phyloP scores from a whole-genome alignment of 2,888 invertebrate genomes.

The Cephalotes varians region DNA sequence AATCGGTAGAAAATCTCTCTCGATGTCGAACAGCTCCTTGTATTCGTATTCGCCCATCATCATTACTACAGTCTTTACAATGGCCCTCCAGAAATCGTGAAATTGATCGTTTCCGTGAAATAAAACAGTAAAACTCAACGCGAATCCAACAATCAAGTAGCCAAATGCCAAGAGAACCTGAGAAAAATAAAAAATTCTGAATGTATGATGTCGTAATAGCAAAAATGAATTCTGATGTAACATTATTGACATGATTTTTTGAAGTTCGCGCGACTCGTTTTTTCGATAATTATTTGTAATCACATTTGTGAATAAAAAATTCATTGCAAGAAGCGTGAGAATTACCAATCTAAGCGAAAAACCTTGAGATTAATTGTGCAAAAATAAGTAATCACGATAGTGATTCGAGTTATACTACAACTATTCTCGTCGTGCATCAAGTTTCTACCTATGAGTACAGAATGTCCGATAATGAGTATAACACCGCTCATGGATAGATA shows the following conservation, averaged over 20 bases:
- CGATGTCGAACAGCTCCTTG: conserved; percentile 83
- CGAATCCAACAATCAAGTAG: conserved; percentile 87
- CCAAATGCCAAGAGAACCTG: conserved; percentile 87
- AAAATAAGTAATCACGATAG: background rate
- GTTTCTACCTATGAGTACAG: background rate
- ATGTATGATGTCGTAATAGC: conserved; percentile 75
- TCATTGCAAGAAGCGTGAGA: background rate
- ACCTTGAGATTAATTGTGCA: background rate
- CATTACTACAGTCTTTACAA: conserved; percentile 87
- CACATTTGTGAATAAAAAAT: conserved; percentile 24
- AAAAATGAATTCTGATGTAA: conserved; percentile 38
- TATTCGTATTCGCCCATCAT: conserved; percentile 88
- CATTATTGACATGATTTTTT: background rate
- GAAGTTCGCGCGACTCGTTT: background rate
- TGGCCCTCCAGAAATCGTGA: conserved; percentile 72
- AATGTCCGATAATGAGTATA: too few species aligned
- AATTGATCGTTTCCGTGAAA: conserved; percentile 86
- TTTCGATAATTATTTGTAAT: conserved; percentile 2
- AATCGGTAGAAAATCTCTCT: conserved; percentile 70
- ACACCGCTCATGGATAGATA: too few species aligned
- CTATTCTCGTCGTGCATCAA: background rate
- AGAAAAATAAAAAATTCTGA: conserved; percentile 76
- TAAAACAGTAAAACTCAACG: conserved; percentile 87
- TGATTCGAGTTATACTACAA: background rate
- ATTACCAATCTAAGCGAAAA: background rate